Base-by-base conservation (phyloP, 2,113 vertebrate species). In the Malurus alboscapulatus region DNA sequence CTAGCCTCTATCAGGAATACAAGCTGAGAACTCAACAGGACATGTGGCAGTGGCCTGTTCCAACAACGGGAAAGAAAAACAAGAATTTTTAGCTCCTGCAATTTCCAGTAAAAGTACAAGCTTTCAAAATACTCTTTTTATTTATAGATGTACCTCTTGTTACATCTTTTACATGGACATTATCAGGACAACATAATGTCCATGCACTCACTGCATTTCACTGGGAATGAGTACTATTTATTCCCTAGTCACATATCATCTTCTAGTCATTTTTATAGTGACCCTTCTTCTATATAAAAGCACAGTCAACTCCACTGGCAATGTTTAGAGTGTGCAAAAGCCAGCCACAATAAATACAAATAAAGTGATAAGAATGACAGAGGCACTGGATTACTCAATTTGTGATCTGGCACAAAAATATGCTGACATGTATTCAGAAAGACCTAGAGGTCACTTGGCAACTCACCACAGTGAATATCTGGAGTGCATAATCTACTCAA, bases 391-490 rank as follows among this genome's bases (percentile, higher is more conserved):
- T 93, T 66, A 62, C 58, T 89, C 66, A 65, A 1, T 80, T 89
- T 92, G 50, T 72, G 66, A 92, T 67, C 42, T 63, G 44, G 54
- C 47, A 89, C 29, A 93, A 94, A 93, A 88, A 84, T 51, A 79
- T 27, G 42, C 21, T 76, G 61, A 68, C 2, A 2, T 17, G 24
- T n/a, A 78, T n/a, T 36, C n/a, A 81, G 50, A 66, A 78, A 74
- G 71, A 84, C 15, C 51, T 81, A 22, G 10, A 73, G 47, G 62
- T 89, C 71, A 88, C 34, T 29, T 73, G 62, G 67, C 22, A 78
- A 53, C 17, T 65, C 18, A 54, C 2, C 24, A 51, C 11, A 61
- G 4, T 14, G n/a, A 29, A 12, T 44, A 84, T 68, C 12, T 15
- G 18, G 12, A 51, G 25, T 14, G n/a, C 32, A 62, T 36, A 29